Evolutionary conservation across 2,113 vertebrate genomes (phyloP), one percentile per base, ranked within the genome.

Genomic region (Ageneiosus marmoratus): DNA sequence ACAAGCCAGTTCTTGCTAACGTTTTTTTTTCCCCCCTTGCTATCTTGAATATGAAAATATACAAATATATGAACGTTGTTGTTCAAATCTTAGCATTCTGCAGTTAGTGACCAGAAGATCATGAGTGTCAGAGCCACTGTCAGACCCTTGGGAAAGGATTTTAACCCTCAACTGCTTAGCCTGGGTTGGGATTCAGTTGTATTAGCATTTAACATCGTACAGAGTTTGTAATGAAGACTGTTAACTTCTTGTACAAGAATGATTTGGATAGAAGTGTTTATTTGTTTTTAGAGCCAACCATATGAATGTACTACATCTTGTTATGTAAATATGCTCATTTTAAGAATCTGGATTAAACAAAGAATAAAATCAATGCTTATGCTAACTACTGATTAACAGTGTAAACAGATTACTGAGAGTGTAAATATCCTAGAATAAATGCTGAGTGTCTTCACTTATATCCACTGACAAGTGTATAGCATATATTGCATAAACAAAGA

Each of bases 321-420:
- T 62, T 29, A 63, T 48, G 44, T 24, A 32, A 72, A 44, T 46
- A 48, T 72, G 44, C 41, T 11, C 46, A 72, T n/a, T 41, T n/a
- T 62, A 0, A 1, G 13, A 34, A 34, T 32, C 32, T 65, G 62
- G 74, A 56, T 1, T 32, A n/a, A n/a, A n/a, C n/a, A n/a, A n/a
- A n/a, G n/a, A n/a, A n/a, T n/a, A n/a, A n/a, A n/a, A n/a, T n/a
- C n/a, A n/a, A n/a, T n/a, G n/a, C n/a, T n/a, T n/a, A n/a, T n/a
- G n/a, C n/a, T n/a, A n/a, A n/a, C 27, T 53, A 13, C 75, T 73
- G 80, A 85, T 51, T 72, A 74, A 63, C 10, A 50, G 75, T 37
- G 81, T 44, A 44, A 48, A 41, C n/a, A 4, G 65, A 65, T 46
- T 55, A 62, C 58, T 74, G 80, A 74, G 24, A n/a, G n/a, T n/a